Conservation (phyloP, 2,797 vertebrate species). For the Bovichtus variegatus region DNA sequence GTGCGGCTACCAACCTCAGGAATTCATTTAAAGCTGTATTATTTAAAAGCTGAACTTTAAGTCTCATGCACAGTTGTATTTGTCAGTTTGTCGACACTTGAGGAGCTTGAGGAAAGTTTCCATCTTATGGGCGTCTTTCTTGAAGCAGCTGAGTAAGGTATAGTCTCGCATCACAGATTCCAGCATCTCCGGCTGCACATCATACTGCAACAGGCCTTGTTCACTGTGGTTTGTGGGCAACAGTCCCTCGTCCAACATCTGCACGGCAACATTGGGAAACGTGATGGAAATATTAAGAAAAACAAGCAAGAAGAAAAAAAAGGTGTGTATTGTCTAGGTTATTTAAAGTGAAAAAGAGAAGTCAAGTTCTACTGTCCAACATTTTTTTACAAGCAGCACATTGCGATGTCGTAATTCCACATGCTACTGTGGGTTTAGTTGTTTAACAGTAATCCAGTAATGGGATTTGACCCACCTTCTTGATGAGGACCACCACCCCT, state of each 20-base stretch:
- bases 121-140: conserved; percentile 86
- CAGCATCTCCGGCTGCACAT: conserved; percentile 74
- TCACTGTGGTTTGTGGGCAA: conserved; percentile 56
- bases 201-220: conserved; percentile 54
- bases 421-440: neutral
- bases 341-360: neutral
- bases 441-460: neutral
- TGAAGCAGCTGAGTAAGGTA: conserved; percentile 83
- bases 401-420: neutral
- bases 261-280: neutral
- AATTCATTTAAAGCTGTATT: conserved; percentile 65
- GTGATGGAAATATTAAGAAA: neutral
- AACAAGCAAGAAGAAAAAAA: neutral
- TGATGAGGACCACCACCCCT: conserved; percentile 84
- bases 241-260: conserved; percentile 83
- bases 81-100: conserved; percentile 82
- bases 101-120: conserved; percentile 87
- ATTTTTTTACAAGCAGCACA: neutral
- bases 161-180: conserved; percentile 83
- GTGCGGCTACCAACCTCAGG: conserved; percentile 43
- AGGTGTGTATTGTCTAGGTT: neutral
- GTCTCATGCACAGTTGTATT: conserved; percentile 74
- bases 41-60: conserved; percentile 45
- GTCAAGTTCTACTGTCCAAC: neutral
- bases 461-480: conserved; percentile 71